phyloP scores from a whole-genome alignment of 35 echinoderm and acorn worm species.

The Stichopus chloronotus region DNA sequence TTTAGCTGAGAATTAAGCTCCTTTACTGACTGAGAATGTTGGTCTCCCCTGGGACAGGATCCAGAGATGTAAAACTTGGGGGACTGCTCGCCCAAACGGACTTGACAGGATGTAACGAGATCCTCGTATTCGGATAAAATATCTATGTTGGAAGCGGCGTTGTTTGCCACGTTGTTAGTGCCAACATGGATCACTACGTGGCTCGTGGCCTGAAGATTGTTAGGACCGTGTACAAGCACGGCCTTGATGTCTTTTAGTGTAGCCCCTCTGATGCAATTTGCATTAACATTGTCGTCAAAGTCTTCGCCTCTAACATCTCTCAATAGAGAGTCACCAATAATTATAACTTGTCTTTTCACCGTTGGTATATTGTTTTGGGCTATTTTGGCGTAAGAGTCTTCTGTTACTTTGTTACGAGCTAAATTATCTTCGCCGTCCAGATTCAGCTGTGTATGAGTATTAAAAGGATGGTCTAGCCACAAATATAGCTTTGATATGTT shows the following conservation, averaged over 20 bases:
- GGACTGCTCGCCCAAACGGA: no score
- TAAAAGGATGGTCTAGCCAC: no score
- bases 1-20: no score
- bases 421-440: neutral
- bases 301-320: slow-evolving; percentile 16
- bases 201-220: slow-evolving; percentile 19
- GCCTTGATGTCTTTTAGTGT: slow-evolving; percentile 12
- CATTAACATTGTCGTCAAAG: slow-evolving; percentile 5
- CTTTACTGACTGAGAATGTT: slow-evolving; percentile 3
- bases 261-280: slow-evolving; percentile 14
- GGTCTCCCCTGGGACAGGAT: slow-evolving; percentile 5
- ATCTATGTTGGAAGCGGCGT: neutral
- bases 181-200: neutral
- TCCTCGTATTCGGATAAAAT: slow-evolving; percentile 13
- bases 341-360: no score
- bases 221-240: neutral
- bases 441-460: neutral
- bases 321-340: slow-evolving; percentile 10
- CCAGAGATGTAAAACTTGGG: no score
- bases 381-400: slow-evolving; percentile 4
- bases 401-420: neutral
- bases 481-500: no score
- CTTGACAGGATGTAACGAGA: neutral
- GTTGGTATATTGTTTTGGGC: neutral
- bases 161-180: slow-evolving; percentile 20